Percentiles rank a stretch among this genome's conserved stretches.
Conservation (phyloP, 35 echinoderm and acorn worm species). For the Heliocidaris erythrogramma region DNA sequence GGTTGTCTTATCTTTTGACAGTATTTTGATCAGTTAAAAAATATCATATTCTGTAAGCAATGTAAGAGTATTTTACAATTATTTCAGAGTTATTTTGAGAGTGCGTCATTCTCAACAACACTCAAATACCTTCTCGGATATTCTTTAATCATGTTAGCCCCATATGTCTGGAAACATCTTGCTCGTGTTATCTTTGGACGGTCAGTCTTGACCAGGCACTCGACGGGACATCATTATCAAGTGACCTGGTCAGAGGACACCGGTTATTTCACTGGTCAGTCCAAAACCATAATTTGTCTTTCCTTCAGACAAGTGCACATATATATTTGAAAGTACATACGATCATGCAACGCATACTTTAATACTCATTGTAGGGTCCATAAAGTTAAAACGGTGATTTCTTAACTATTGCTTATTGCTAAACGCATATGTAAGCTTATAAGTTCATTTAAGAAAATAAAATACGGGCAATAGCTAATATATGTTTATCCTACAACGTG, state of each 20-base stretch:
- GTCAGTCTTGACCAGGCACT: constrained; percentile 8
- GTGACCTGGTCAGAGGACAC: neutral
- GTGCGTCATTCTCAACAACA: neutral
- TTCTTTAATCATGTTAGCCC: neutral
- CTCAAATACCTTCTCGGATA: neutral
- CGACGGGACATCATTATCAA: constrained; percentile 8
- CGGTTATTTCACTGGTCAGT: neutral
- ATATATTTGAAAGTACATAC: neutral
- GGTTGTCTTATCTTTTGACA: no score
- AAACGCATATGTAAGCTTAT: no score
- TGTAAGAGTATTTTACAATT: neutral
- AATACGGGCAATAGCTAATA: no score
- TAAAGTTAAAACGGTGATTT: no score
- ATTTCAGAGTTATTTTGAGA: neutral
- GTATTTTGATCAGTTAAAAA: neutral
- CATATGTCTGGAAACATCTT: neutral
- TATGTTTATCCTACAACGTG: no score
- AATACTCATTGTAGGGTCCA: no score
- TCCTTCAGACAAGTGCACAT: neutral
- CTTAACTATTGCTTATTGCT: no score
- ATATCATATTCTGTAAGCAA: neutral
- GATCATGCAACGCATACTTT: no score
- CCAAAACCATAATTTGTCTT: neutral
- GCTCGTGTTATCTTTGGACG: neutral
- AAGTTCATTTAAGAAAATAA: no score